Evolutionary conservation across 30 jellyfish, hydroid and myxozoan species (phyloP), one percentile per base, ranked within the genome.

Genomic region (Sanderia malayensis): DNA sequence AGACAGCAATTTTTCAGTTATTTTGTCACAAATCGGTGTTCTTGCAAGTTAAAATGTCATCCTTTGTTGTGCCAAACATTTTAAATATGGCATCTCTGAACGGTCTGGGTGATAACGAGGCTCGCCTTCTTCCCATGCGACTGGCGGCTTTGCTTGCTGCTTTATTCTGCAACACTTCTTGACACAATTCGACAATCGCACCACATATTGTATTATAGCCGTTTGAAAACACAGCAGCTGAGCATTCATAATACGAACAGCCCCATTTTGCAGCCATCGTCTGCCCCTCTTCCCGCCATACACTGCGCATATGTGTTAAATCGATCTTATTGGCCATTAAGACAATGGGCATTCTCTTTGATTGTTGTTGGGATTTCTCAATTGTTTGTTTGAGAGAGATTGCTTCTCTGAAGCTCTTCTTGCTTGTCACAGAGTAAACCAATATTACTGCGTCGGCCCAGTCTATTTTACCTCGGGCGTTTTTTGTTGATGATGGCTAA

Each of bases 31-130:
- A 58, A 33, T 78, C 89, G 1, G 89, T 62, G 22, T 78, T 77
- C 29, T 66, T 78, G 44, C 89, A 78, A 41, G 89, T 70, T 21
- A 78, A 18, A 17, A 78, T 64, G 67, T 80, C 93, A 49, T 80
- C 93, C 46, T 70, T 80, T 17, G 93, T 80, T 55, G 84, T 68
- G 9, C 95, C 95, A 66, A 84, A 75, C 95, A 84, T 84, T 62
- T 84, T 84, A 80, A 84, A 71, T 21, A 84, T 73, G 25, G 95
- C 95, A 41, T 84, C 85, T 58, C 95, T 46, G 46, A 84, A 65
- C 19, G 95, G 95, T 46, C 89, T 84, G 0, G 95, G 95, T 24
- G 95, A 84, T 13, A 84, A 44, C 46, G 95, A 84, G 64, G 88
- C 83, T 27, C 89, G 71, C 66, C 95, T 70, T 26, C 82, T 76